Conservation (phyloP, 2,113 vertebrate genomes). For the Lipophrys pholis region DNA sequence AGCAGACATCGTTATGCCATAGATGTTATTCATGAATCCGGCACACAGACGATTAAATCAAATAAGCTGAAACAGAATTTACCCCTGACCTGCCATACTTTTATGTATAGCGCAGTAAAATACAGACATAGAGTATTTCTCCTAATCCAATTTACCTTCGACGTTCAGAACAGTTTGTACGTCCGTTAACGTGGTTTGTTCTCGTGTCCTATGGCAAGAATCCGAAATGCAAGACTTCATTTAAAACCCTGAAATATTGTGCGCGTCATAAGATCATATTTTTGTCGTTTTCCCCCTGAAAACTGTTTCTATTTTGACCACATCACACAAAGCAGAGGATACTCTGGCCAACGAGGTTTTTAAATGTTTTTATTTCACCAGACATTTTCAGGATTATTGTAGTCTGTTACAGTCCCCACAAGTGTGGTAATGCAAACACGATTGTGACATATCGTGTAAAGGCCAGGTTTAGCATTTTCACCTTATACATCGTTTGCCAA, state of each 20-base stretch:
- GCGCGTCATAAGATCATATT: not conserved
- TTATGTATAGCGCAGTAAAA: slow-evolving; percentile 43
- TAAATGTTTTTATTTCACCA: slow-evolving; percentile 7
- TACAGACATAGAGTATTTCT: slow-evolving; percentile 9
- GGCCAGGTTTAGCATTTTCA: slow-evolving; percentile 28
- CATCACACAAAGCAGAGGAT: slow-evolving; percentile 3
- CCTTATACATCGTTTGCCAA: slow-evolving; percentile 40
- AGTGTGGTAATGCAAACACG: slow-evolving; percentile 10
- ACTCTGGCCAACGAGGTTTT: not conserved
- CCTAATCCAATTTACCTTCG: slow-evolving; percentile 31
- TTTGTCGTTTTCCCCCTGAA: slow-evolving; percentile 8
- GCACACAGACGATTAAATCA: slow-evolving; percentile 61
- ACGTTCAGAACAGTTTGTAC: slow-evolving; percentile 11
- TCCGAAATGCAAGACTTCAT: slow-evolving; percentile 6
- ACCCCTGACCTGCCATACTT: slow-evolving; percentile 49
- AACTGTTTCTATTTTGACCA: not conserved
- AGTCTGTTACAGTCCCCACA: slow-evolving; percentile 10
- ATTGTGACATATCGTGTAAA: slow-evolving; percentile 14
- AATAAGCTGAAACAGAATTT: slow-evolving; percentile 64
- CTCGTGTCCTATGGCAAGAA: not conserved
- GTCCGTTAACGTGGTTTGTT: slow-evolving; percentile 32
- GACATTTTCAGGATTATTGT: not conserved
- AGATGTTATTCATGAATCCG: slow-evolving; percentile 76
- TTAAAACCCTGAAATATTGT: not conserved
- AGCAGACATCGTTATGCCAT: slow-evolving; percentile 60